Conservation (phyloP, 64 coral and sea anemone species). For the Montipora foliosa region DNA sequence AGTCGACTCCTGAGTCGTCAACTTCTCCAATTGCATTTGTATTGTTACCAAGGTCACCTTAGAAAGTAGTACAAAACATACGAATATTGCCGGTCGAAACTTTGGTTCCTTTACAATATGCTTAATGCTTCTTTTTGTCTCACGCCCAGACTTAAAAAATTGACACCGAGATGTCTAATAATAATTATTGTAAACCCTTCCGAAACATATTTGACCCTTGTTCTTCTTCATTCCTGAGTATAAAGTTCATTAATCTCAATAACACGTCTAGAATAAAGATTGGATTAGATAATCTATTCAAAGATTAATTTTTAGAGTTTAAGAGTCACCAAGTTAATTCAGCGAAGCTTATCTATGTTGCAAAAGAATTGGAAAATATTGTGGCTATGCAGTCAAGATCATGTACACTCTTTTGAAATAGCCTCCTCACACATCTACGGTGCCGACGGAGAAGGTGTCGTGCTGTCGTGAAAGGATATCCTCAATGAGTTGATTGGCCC, state of each 20-base stretch:
- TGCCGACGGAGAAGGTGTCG: no score
- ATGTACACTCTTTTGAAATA: no score
- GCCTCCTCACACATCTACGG: no score
- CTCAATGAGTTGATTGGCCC: background rate
- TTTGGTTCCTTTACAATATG: slow-evolving; percentile 31
- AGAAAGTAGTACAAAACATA: background rate
- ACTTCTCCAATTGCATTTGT: background rate
- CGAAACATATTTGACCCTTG: background rate
- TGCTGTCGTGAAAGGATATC: no score
- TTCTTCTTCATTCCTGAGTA: background rate
- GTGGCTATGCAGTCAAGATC: background rate
- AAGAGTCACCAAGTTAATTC: background rate
- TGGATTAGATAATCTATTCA: no score
- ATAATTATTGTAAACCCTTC: background rate
- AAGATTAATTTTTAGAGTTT: background rate
- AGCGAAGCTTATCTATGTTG: background rate
- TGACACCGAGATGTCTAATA: no score
- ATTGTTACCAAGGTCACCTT: background rate
- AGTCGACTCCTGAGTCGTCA: no score
- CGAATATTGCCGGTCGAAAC: background rate
- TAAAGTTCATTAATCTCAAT: background rate
- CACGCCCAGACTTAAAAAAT: no score
- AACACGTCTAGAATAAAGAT: background rate
- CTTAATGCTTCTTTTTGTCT: background rate
- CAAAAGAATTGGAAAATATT: background rate